Conservation (phyloP, 2,888 invertebrate species). For the Hypercompe scribonia region DNA sequence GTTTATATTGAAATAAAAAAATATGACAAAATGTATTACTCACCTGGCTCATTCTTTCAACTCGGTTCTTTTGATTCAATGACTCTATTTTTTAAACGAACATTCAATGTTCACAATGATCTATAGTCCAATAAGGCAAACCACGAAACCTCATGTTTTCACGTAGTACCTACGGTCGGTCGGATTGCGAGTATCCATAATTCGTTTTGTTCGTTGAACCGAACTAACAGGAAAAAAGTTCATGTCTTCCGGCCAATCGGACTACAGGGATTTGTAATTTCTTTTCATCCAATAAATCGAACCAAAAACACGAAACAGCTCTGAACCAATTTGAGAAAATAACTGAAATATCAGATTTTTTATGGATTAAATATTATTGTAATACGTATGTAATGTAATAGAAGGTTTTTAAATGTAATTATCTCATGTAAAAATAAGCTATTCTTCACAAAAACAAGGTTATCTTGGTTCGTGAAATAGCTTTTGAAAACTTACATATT, state of each 20-base stretch:
- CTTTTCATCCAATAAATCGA: background rate
- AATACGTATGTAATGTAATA: background rate
- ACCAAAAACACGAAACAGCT: background rate
- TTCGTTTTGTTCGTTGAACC: constrained; percentile 13
- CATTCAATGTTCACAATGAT: background rate
- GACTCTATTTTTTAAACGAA: background rate
- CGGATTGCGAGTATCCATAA: background rate
- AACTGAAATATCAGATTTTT: constrained; percentile 11
- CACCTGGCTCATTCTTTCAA: background rate
- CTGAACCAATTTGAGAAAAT: constrained; percentile 2
- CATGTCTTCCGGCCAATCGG: constrained; percentile 39
- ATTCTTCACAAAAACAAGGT: background rate
- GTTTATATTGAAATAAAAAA: too few relatives aligned
- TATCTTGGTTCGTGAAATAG: background rate
- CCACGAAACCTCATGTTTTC: background rate
- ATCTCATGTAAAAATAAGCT: background rate
- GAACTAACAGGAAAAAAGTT: constrained; percentile 37
- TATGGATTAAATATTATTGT: background rate
- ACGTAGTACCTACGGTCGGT: background rate
- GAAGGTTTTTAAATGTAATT: background rate
- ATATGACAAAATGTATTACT: too few relatives aligned
- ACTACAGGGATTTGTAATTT: constrained; percentile 3
- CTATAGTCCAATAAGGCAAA: background rate
- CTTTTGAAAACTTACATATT: background rate
- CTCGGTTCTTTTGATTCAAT: background rate